Percentiles rank a stretch among this genome's conserved stretches.
Conservation (phyloP, 2,113 vertebrate species). For the Sylvilagus bachmani region DNA sequence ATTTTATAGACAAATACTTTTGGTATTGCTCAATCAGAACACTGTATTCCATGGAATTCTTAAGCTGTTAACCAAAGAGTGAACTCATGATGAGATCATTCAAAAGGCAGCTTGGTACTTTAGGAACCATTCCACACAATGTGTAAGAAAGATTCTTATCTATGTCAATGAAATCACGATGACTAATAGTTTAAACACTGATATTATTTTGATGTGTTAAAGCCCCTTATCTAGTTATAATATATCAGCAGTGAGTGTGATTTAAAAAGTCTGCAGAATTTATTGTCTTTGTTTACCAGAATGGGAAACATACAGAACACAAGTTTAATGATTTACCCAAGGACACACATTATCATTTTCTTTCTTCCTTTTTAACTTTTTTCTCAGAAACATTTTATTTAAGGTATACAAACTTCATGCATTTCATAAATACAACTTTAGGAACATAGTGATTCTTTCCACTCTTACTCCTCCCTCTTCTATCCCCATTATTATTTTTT, state of each 20-base stretch:
- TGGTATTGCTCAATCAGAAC: conserved; percentile 56
- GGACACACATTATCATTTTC: not conserved
- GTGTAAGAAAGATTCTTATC: conserved; percentile 51
- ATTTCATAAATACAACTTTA: no score
- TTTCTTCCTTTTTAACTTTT: no score
- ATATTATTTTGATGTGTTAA: conserved; percentile 17
- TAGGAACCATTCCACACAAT: conserved; percentile 55
- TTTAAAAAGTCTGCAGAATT: conserved; percentile 21
- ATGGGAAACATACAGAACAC: not conserved
- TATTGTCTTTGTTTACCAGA: conserved; percentile 47
- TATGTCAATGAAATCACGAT: conserved; percentile 38
- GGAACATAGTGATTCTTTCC: no score
- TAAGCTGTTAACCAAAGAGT: conserved; percentile 71
- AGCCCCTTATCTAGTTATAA: not conserved
- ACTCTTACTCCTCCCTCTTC: no score
- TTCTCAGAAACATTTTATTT: no score
- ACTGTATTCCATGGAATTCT: conserved; percentile 66
- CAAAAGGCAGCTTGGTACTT: conserved; percentile 60
- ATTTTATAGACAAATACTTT: conserved; percentile 65
- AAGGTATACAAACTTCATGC: no score
- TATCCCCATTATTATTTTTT: no score
- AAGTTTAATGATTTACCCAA: conserved; percentile 54
- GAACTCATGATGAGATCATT: conserved; percentile 72
- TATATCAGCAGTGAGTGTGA: not conserved
- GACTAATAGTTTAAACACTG: conserved; percentile 42